Evolutionary conservation across 2,113 vertebrate species (phyloP).

Genomic region (Phaethon lepturus): DNA sequence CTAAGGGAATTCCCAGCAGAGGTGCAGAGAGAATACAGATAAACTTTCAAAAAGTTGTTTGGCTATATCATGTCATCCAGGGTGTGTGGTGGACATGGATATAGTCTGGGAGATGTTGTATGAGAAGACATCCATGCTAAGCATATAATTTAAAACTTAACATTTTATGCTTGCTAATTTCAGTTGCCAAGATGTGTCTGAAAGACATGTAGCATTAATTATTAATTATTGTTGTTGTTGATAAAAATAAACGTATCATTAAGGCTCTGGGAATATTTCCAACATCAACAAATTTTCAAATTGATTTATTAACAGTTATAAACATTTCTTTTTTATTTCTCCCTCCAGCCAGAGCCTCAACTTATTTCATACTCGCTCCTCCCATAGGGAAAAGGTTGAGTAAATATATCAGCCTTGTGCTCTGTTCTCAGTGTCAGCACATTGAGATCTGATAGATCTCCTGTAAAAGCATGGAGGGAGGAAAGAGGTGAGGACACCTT

Average conservation of each 20-base stretch:
- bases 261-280: constrained; percentile 43
- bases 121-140: neutral
- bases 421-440: neutral
- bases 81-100: neutral
- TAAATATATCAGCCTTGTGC: neutral
- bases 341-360: neutral
- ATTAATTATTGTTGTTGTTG: constrained; percentile 58
- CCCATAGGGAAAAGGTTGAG: neutral
- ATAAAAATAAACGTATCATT: constrained; percentile 56
- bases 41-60: neutral
- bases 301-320: constrained; percentile 30
- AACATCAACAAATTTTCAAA: constrained; percentile 32
- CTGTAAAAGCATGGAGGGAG: neutral
- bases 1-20: neutral
- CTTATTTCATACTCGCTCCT: neutral
- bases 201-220: constrained; percentile 43
- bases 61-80: neutral
- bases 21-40: neutral
- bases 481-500: neutral
- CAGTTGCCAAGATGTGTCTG: constrained; percentile 31
- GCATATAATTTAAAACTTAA: neutral
- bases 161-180: constrained; percentile 31
- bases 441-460: neutral
- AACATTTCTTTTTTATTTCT: neutral
- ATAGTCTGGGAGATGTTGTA: neutral